A percentile compares a stretch with the other conserved stretches of the same genome.
These are phyloP conservation scores for Athalia cordata DNA, from an alignment of 2,888 invertebrate species.

Conservation along the genomic window DNA sequence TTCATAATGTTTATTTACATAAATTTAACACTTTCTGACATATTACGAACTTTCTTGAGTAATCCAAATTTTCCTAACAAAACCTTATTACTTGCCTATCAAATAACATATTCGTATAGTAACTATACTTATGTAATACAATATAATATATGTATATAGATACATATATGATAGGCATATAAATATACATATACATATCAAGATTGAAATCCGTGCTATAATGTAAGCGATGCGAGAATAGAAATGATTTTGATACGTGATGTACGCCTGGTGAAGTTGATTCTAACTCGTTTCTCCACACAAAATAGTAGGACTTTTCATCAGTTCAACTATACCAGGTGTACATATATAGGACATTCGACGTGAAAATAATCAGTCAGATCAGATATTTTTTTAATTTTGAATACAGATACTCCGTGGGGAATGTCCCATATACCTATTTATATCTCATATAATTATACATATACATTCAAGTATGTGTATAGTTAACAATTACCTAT, in stretches of 20 bases:
- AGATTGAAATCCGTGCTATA: background rate
- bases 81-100: conserved; percentile 35
- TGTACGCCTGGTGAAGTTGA: background rate
- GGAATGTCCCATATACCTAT: background rate
- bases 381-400: too few relatives aligned
- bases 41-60: conserved; percentile 35
- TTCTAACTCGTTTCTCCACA: too few relatives aligned
- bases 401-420: too few relatives aligned
- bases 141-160: conserved; percentile 10
- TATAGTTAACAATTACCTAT: conserved; percentile 15
- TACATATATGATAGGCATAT: background rate
- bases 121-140: background rate
- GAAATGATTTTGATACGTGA: conserved; percentile 11
- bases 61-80: conserved; percentile 41
- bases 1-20: conserved; percentile 64
- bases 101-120: conserved; percentile 18
- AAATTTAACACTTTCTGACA: conserved; percentile 56
- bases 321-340: too few relatives aligned
- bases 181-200: background rate
- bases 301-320: too few relatives aligned
- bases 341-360: background rate
- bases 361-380: background rate
- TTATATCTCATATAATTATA: background rate
- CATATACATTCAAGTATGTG: background rate
- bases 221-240: conserved; percentile 38